A percentile compares a stretch with the other conserved stretches of the same genome.
phyloP scores from a whole-genome alignment of 2,888 invertebrate genomes.

The Cynaeus angustus region DNA sequence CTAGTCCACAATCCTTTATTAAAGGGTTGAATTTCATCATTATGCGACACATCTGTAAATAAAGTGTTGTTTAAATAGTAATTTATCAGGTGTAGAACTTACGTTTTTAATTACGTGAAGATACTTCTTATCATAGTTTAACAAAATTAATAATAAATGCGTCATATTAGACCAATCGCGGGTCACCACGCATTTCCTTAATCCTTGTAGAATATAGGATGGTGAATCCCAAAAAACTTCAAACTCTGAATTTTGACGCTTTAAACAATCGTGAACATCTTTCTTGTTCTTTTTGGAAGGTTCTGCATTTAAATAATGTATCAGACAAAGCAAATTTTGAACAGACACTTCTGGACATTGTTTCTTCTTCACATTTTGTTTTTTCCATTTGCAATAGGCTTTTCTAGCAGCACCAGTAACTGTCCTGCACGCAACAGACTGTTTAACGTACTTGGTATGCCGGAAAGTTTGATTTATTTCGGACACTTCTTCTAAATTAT shows the following conservation, averaged over 20 bases:
- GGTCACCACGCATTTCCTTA: conserved; percentile 37
- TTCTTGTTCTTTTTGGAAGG: background rate
- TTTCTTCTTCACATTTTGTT: background rate
- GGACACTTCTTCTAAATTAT: conserved; percentile 5
- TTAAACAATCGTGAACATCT: conserved; percentile 33
- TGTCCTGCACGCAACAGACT: background rate
- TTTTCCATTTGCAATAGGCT: conserved; percentile 13
- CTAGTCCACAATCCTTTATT: conserved; percentile 30
- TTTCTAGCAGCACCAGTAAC: background rate
- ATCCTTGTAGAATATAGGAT: conserved; percentile 24
- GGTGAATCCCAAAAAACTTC: conserved; percentile 40
- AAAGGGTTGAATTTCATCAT: conserved; percentile 44
- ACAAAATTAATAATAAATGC: conserved; percentile 29
- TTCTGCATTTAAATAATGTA: conserved; percentile 31
- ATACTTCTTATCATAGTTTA: conserved; percentile 41
- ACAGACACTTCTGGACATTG: conserved; percentile 31
- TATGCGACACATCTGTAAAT: conserved; percentile 41
- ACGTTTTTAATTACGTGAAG: conserved; percentile 37
- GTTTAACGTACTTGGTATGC: background rate
- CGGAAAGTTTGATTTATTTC: conserved; percentile 3
- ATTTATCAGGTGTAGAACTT: background rate
- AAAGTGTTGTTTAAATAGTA: background rate
- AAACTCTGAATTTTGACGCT: conserved; percentile 36
- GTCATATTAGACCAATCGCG: conserved; percentile 47
- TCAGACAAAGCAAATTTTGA: conserved; percentile 32